Evolutionary conservation across 2,797 vertebrate genomes (phyloP), one percentile per base, ranked within the genome.

Genomic region (Zalophus californianus): DNA sequence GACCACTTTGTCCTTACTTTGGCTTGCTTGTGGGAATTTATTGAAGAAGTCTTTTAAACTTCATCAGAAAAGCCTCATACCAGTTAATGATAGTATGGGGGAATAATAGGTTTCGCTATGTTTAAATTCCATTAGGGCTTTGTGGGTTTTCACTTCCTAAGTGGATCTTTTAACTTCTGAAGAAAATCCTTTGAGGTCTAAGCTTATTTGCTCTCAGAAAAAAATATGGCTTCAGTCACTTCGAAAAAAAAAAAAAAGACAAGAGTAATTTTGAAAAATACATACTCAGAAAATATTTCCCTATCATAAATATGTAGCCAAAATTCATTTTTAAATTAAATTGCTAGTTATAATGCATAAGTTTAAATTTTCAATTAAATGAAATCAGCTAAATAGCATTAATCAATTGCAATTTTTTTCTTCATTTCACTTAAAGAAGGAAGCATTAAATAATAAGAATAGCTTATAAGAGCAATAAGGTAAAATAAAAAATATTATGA

Each of bases 61-160:
- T 91, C 50, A 86, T 91, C 48, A 75, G 64, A 88, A 77, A 78
- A 97, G 52, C 68, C 78, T 85, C 48, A 52, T n/a, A 15, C 2
- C 52, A 72, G 78, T 85, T 98, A 97, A 96, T 96, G 82, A 90
- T 62, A 56, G 85, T 56, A 50, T 54, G 77, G 10, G 8, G 15
- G 15, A n/a, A 94, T 44, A 88, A 41, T 75, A 83, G 72, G 77
- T 58, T 96, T 86, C 89, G 88, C 97, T 97, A 95, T 96, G 96
- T 96, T 96, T 97, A 96, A 96, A 96, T 90, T 97, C 97, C 97
- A 96, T 98, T 98, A 97, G 90, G 48, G 97, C 68, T 52, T 75
- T 98, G 97, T 78, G 97, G 97, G 87, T 96, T 98, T 97, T 88
- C 6, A 62, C 82, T 96, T 97, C 97, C 96, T 96, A 96, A 97